A percentile compares a stretch with the other conserved stretches of the same genome.
These are phyloP conservation scores for Cheilosia grossa DNA, from an alignment of 2,888 invertebrate genomes.

Conservation along the genomic window DNA sequence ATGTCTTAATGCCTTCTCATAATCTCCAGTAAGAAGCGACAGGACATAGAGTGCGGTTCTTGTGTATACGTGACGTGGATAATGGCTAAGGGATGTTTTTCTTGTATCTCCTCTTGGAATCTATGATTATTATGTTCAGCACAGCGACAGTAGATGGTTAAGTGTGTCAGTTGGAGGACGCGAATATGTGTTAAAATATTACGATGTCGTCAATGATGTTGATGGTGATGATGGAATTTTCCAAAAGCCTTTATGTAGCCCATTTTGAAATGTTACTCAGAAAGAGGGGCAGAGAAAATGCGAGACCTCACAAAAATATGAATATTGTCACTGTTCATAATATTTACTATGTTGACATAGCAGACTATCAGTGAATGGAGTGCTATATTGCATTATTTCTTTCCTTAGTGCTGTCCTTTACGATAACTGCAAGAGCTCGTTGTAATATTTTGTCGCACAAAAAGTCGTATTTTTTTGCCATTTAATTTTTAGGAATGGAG, in stretches of 20 bases:
- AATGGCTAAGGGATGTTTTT: constrained; percentile 30
- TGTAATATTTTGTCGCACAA: too few species aligned
- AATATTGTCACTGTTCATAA: too few species aligned
- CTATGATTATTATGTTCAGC: constrained; percentile 46
- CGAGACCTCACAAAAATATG: too few species aligned
- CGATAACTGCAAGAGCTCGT: too few species aligned
- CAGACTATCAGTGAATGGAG: too few species aligned
- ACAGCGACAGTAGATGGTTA: constrained; percentile 5
- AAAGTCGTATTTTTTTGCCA: too few species aligned
- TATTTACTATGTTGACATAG: too few species aligned
- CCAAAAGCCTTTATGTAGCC: constrained; percentile 1
- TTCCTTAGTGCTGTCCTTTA: too few species aligned
- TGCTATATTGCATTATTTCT: too few species aligned
- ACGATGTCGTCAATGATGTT: constrained; percentile 40
- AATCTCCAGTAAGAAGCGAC: constrained; percentile 39
- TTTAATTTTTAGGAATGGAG: too few species aligned
- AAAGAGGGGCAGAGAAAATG: neutral
- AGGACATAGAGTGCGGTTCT: constrained; percentile 32
- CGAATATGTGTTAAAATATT: constrained; percentile 47
- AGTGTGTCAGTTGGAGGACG: constrained; percentile 9
- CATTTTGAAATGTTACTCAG: constrained; percentile 3
- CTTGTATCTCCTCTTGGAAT: constrained; percentile 22
- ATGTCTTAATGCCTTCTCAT: constrained; percentile 60
- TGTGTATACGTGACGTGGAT: neutral
- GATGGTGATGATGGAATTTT: constrained; percentile 7